Percentiles rank a stretch among this genome's conserved stretches.
phyloP scores from a whole-genome alignment of 2,888 invertebrate species.

The Drosophila neoperkinsi region DNA sequence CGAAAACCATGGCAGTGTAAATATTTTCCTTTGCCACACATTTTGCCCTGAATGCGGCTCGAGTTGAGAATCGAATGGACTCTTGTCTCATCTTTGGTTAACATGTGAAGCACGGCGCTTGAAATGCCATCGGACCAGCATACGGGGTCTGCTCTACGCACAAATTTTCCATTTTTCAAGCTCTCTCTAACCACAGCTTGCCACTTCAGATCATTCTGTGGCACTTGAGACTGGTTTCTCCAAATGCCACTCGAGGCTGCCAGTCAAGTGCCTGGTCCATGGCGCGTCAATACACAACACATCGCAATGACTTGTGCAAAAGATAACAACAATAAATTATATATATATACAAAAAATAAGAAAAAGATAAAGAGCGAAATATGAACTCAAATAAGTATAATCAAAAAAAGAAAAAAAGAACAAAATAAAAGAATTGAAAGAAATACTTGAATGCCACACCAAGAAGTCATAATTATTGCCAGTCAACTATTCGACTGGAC shows the following conservation, averaged over 20 bases:
- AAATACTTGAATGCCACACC: constrained; percentile 55
- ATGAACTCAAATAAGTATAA: constrained; percentile 27
- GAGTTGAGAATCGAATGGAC: constrained; percentile 34
- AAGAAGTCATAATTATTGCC: constrained; percentile 80
- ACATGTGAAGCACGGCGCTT: constrained; percentile 73
- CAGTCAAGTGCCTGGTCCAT: constrained; percentile 72
- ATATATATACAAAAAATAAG: neutral
- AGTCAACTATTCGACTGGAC: constrained; percentile 66
- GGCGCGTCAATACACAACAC: constrained; percentile 69
- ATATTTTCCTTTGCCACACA: constrained; percentile 60
- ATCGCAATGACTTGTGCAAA: constrained; percentile 72
- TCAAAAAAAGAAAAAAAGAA: constrained; percentile 1
- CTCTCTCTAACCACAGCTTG: constrained; percentile 46
- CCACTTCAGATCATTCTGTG: constrained; percentile 73
- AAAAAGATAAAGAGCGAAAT: constrained; percentile 1
- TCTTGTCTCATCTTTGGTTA: constrained; percentile 36
- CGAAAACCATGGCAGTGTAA: constrained; percentile 52
- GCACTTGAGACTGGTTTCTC: constrained; percentile 78
- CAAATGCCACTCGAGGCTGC: constrained; percentile 76
- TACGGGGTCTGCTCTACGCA: constrained; percentile 35
- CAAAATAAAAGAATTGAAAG: constrained; percentile 28
- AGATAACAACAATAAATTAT: constrained; percentile 30
- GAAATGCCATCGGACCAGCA: constrained; percentile 43
- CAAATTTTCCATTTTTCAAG: constrained; percentile 29
- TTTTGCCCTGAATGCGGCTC: constrained; percentile 29